Base-by-base conservation (phyloP, 2,113 vertebrate species). In the Etheostoma cragini region DNA sequence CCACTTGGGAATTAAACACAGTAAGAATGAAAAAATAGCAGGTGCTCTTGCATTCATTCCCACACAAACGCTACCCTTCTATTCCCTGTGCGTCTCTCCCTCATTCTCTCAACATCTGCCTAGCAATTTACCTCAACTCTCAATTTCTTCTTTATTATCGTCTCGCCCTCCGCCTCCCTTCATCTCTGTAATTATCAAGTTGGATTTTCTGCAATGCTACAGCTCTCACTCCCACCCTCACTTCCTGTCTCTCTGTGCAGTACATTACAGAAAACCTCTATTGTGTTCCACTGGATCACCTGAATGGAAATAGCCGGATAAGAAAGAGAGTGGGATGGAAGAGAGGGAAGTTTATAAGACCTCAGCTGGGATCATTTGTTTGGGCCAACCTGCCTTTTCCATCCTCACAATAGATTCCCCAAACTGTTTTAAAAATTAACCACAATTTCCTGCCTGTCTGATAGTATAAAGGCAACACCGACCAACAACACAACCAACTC, bases 221-320 rank as follows among this genome's bases (percentile, higher is more conserved):
- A 70, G n/a, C 66, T 54, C 81, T 63, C 62, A 47, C 65, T 78
- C 80, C 62, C 70, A 76, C 72, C 47, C 73, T 56, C 46, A 60
- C 74, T 82, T 81, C 47, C 80, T 33, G 68, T 72, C 75, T 75
- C 74, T 88, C 66, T 65, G 74, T 30, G 3, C 58, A 89, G 81
- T 78, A 74, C 63, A 84, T 90, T 81, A 84, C 14, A 80, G 66
- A 80, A 70, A 66, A 78, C 53, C 30, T 76, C 72, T 73, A 87
- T 83, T 86, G 81, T 87, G 56, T 73, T 87, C 22, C 63, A 72
- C 57, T 62, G 67, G 60, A 63, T 80, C 61, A 90, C 77, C 84
- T 88, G 75, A 46, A 78, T 11, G 61, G 30, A 76, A 72, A 66
- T 46, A 52, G 68, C 52, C 38, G 33, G 70, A 73, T 46, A 61